Conservation (phyloP, 2,113 vertebrate genomes). For the Caretta caretta region DNA sequence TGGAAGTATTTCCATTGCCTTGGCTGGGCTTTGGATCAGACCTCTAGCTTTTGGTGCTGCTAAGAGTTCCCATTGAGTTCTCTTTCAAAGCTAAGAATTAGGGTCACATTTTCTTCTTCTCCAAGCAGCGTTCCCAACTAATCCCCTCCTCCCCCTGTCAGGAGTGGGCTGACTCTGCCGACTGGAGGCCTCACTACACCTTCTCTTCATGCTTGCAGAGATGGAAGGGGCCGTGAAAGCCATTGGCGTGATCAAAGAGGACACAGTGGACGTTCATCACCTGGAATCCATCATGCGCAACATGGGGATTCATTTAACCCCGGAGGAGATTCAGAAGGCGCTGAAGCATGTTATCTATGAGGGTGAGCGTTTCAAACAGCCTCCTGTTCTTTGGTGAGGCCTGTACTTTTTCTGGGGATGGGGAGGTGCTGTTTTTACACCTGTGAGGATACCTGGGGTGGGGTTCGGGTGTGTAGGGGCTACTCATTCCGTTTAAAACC, state of each 20-base stretch:
- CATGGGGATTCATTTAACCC: neutral
- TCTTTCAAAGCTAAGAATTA: neutral
- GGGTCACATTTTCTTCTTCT: neutral
- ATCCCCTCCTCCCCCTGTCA: neutral
- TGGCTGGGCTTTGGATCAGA: neutral
- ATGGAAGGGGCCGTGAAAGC: conserved; percentile 21
- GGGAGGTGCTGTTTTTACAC: neutral
- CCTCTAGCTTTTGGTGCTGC: neutral
- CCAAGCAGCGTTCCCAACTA: neutral
- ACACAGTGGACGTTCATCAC: neutral
- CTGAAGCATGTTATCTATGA: neutral
- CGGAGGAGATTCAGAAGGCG: neutral
- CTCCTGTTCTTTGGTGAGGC: neutral
- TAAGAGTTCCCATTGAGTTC: neutral
- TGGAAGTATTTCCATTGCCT: neutral
- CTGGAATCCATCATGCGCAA: neutral
- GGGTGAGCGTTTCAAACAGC: neutral
- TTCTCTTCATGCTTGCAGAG: neutral
- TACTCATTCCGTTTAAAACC: neutral
- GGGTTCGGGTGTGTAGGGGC: neutral
- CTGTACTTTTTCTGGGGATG: neutral
- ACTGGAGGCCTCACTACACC: neutral
- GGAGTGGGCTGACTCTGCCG: neutral
- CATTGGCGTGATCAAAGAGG: conserved; percentile 20
- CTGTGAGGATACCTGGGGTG: neutral